Evolutionary conservation across 2,888 invertebrate genomes (phyloP), one percentile per base, ranked within the genome.

Genomic region (Drosophila koepferae): DNA sequence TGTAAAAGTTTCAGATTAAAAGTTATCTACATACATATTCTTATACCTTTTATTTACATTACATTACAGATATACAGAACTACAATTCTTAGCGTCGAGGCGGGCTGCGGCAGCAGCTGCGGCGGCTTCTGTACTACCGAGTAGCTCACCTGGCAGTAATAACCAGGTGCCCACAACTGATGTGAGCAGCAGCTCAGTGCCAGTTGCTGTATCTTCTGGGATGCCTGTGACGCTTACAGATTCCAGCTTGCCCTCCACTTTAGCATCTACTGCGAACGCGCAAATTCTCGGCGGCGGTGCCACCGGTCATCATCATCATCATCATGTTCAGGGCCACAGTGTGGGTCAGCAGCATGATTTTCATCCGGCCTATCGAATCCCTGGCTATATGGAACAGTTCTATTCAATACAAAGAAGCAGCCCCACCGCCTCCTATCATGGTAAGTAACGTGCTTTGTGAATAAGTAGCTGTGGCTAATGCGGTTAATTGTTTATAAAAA

Each of bases 331-430:
- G 20, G 61, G 93, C 14, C 74, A 73, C 63, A 53, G 65, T 4
- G 85, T 74, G 41, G 76, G 93, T 10, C 63, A 48, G 18, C 55
- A 94, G 92, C 92, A 93, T 90, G 92, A 93, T 46, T 93, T 93
- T 75, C 95, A 95, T 93, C 95, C 96, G 85, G 95, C 96, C 77
- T 96, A 96, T 92, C 94, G 96, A 93, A 95, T 96, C 91, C 94
- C 95, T 79, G 95, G 95, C 91, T 96, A 96, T 94, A 96, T 96
- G 96, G 96, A 96, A 94, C 96, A 96, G 93, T 94, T 96, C 82
- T 96, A 96, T 92, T 95, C 96, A 71, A 94, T 96, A 82, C 96
- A 96, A 89, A 95, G 96, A 92, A 90, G 94, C 91, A 95, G 95
- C 92, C 95, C 95, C 74, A 94, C 95, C 75, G 94, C 96, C 86